These are phyloP conservation scores for Coracias cyanogaster DNA, from an alignment of 2,797 vertebrate species.

Conservation along the genomic window DNA sequence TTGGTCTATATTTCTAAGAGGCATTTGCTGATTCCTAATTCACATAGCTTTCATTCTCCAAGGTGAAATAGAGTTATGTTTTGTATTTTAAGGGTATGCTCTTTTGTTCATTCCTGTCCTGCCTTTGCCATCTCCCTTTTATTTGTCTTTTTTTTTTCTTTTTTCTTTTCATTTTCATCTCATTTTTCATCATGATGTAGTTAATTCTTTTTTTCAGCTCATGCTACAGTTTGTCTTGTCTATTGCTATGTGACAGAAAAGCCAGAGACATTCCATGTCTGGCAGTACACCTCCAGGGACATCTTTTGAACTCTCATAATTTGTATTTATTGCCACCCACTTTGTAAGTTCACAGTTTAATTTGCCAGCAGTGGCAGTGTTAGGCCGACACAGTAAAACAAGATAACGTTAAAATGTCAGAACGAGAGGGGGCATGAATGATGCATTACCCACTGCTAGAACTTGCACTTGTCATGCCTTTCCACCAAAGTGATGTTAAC, in stretches of 20 bases:
- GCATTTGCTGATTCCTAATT: constrained; percentile 45
- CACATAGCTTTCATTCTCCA: constrained; percentile 36
- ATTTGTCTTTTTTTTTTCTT: constrained; percentile 26
- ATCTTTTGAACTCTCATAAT: constrained; percentile 85
- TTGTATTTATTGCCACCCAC: constrained; percentile 84
- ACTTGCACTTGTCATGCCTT: constrained; percentile 84
- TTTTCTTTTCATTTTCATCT: constrained; percentile 70
- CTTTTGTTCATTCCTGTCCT: constrained; percentile 41
- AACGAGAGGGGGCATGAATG: constrained; percentile 83
- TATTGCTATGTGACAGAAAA: constrained; percentile 82
- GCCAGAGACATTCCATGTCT: constrained; percentile 81
- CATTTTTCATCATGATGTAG: constrained; percentile 74
- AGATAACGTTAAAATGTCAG: constrained; percentile 87
- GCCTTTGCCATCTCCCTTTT: constrained; percentile 37
- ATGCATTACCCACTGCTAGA: constrained; percentile 85
- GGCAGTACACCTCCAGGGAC: constrained; percentile 80
- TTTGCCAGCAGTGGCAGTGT: constrained; percentile 85
- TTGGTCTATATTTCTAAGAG: neutral
- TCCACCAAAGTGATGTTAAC: constrained; percentile 86
- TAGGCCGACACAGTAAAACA: constrained; percentile 88
- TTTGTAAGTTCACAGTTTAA: constrained; percentile 87
- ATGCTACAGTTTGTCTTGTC: constrained; percentile 76
- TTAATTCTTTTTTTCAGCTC: constrained; percentile 73
- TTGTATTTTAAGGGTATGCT: constrained; percentile 33
- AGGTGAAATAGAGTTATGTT: constrained; percentile 3